A percentile compares a stretch with the other conserved stretches of the same genome.
Conservation (phyloP, 2,113 vertebrate species). For the Megaceryle maxima region DNA sequence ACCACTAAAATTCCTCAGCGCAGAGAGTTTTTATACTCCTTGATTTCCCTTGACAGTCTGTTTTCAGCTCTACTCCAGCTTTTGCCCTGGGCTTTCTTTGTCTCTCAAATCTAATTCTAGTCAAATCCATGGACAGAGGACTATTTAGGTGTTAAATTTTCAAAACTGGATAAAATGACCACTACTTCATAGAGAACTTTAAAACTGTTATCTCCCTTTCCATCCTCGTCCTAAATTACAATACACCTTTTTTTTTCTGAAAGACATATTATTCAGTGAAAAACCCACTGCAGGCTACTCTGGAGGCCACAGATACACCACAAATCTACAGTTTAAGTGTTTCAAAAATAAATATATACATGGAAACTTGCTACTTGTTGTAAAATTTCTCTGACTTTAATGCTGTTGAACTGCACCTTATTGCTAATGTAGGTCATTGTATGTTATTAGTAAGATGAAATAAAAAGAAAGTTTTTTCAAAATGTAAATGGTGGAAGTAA, state of each 20-base stretch:
- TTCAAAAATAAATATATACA: background rate
- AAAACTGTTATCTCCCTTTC: background rate
- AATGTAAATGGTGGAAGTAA: background rate
- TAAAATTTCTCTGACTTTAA: background rate
- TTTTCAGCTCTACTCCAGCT: background rate
- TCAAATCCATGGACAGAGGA: background rate
- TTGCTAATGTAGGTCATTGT: background rate
- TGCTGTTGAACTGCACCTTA: background rate
- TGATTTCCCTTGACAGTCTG: background rate
- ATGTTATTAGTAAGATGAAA: background rate
- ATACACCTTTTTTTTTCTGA: accelerated
- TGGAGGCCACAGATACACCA: background rate
- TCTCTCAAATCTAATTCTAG: background rate
- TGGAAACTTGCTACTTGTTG: background rate
- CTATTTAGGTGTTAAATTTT: background rate
- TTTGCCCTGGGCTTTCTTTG: background rate
- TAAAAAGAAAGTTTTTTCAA: background rate
- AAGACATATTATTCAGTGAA: background rate
- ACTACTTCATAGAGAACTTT: background rate
- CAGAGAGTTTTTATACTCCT: background rate
- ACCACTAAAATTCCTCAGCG: background rate
- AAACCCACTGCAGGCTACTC: background rate
- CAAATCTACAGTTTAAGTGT: background rate
- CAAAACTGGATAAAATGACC: background rate
- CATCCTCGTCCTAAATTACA: background rate